Evolutionary conservation across 2,113 vertebrate species (phyloP), one percentile per base, ranked within the genome.

Genomic region (Jaculus jaculus): DNA sequence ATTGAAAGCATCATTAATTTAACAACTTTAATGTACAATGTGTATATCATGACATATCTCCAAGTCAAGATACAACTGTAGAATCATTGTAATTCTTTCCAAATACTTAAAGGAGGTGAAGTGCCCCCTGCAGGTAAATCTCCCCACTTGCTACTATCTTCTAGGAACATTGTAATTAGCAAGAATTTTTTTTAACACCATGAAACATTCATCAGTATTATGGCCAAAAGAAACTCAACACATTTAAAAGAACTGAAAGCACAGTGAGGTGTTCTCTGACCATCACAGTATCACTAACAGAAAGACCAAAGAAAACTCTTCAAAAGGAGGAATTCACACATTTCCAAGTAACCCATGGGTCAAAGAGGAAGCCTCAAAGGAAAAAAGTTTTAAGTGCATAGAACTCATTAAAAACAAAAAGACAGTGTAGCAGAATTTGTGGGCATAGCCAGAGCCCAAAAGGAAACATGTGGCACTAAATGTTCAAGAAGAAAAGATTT

Each of bases 131-230:
- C 63, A 87, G 54, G 11, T n/a, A 37, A 79, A 21, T 42, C 73
- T 79, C 72, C 23, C 9, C 15, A 80, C 15, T 32, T 8, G 39
- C 23, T 73, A 47, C 69, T 73, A 63, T 63, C 79, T 73, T 34
- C 66, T 51, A 80, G 23, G 28, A 73, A 37, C 5, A 37, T 78
- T n/a, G 66, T 26, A 72, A 54, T 39, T 34, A 84, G 54, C 42
- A 54, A 66, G 26, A 9, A 58, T 84, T 84, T 84, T 84, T 84
- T n/a, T 42, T 66, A 91, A n/a, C 72, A 91, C 20, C n/a, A 77
- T 75, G 61, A 84, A 77, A 54, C 30, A 80, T 54, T 58, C 58
- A 74, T 68, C 26, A 32, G 24, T 80, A 28, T 42, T 72, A 71
- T 78, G 37, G 11, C 71, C 30, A 37, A 39, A 66, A 84, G 21